Evolutionary conservation across 2,797 vertebrate species (phyloP).

Genomic region (Linurgus olivaceus): DNA sequence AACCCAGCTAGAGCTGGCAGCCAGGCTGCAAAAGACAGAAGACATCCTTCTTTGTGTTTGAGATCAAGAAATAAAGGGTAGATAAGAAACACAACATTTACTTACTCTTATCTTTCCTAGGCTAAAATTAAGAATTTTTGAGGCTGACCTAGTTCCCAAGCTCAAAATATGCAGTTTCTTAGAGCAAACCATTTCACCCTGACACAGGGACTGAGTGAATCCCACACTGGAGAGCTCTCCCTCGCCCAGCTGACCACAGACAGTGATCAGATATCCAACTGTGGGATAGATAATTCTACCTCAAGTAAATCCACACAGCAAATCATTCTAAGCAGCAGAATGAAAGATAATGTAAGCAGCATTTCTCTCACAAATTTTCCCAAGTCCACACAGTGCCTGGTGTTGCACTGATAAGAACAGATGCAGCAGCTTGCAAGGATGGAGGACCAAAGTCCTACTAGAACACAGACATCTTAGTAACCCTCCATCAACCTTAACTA

Average conservation of each 20-base stretch:
- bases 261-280: neutral
- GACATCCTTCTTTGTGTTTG: neutral
- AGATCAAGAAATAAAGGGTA: neutral
- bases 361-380: neutral
- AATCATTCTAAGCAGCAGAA: neutral
- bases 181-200: neutral
- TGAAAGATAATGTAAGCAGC: neutral
- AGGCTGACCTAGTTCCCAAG: neutral
- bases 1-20: neutral
- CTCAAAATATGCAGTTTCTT: neutral
- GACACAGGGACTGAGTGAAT: neutral
- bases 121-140: neutral
- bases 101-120: neutral
- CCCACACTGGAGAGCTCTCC: neutral
- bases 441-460: neutral
- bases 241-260: neutral
- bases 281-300: neutral
- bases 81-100: neutral
- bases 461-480: neutral
- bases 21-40: neutral
- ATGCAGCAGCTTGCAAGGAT: neutral
- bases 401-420: neutral
- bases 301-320: neutral
- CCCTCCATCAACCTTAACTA: neutral
- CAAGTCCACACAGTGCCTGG: neutral